Conservation (phyloP, 1,140 invertebrate species). For the Meteorus sp. region DNA sequence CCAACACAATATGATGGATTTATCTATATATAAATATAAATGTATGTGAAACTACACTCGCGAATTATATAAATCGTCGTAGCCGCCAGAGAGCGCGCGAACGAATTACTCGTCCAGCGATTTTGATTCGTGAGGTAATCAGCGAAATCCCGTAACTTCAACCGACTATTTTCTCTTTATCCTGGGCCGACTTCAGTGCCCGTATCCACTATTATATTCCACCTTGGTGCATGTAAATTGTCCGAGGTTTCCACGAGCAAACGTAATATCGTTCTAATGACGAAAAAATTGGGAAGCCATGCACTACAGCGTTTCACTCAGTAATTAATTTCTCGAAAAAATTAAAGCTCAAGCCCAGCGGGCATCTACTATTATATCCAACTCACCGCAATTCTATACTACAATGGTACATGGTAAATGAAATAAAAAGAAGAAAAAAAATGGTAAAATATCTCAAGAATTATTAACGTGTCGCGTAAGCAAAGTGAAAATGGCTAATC, state of each 20-base stretch:
- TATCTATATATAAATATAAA: no score
- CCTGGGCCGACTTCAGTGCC: slow-evolving; percentile 11
- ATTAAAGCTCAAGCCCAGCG: slow-evolving; percentile 25
- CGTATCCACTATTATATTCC: slow-evolving; percentile 31
- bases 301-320: slow-evolving; percentile 24
- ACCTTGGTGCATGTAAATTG: slow-evolving; percentile 41
- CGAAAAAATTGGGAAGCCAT: slow-evolving; percentile 36
- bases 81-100: neutral
- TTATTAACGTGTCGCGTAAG: slow-evolving; percentile 17
- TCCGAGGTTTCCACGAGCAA: slow-evolving; percentile 37
- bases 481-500: slow-evolving; percentile 33
- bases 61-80: no score
- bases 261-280: slow-evolving; percentile 56
- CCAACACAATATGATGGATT: no score
- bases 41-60: no score
- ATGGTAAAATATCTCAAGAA: slow-evolving; percentile 16
- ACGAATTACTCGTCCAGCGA: slow-evolving; percentile 29
- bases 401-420: slow-evolving; percentile 12
- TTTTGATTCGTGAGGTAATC: slow-evolving; percentile 44
- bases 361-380: slow-evolving; percentile 23
- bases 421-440: no score
- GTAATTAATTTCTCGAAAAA: slow-evolving; percentile 38
- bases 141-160: slow-evolving; percentile 46
- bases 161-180: slow-evolving; percentile 23
- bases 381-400: slow-evolving; percentile 16